Base-by-base conservation (phyloP, 1,140 invertebrate species). In the Drosophila ogumai region DNA sequence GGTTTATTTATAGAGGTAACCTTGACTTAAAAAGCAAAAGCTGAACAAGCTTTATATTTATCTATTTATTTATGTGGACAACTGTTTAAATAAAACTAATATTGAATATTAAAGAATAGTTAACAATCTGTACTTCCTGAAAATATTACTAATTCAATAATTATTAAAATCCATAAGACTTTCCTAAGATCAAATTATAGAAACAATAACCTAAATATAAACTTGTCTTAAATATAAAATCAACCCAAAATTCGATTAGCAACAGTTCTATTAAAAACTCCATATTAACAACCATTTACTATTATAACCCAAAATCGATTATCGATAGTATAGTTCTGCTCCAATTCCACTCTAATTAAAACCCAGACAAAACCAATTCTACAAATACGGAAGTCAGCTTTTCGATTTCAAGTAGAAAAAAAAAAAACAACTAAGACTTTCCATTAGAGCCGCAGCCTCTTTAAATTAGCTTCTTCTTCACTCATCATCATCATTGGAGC, bases 271-370 rank as follows among this genome's bases (percentile, higher is more conserved):
- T 28, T 28, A 2, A 47, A 15, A 44, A 65, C 28, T 43, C 19
- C 5, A 17, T 43, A 13, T 43, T 41, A 38, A 41, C 28, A 9
- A 31, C 1, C 1, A 12, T 58, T 10, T 10, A 12, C 9, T 15
- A 22, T 19, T 31, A 38, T 13, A 31, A 19, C 1, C 17, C 31
- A 28, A 60, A 50, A 46, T 64, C 34, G 44, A 67, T 67, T 49
- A 25, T 12, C 31, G n/a, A n/a, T 3, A 15, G 3, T 38, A 44
- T 43, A 66, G 44, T 54, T 69, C 61, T 69, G 66, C 66, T 69
- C 66, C 38, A 69, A 52, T 69, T 69, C 22, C 38, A 22, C 19
- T 44, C 1, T 17, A 66, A 69, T 69, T 69, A 25, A 44, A 36
- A 12, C 6, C 31, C 38, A 54, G 47, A 22, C 54, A 41, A 2